These are phyloP conservation scores for Seriola rivoliana DNA, from an alignment of 2,113 vertebrate species.

Conservation along the genomic window DNA sequence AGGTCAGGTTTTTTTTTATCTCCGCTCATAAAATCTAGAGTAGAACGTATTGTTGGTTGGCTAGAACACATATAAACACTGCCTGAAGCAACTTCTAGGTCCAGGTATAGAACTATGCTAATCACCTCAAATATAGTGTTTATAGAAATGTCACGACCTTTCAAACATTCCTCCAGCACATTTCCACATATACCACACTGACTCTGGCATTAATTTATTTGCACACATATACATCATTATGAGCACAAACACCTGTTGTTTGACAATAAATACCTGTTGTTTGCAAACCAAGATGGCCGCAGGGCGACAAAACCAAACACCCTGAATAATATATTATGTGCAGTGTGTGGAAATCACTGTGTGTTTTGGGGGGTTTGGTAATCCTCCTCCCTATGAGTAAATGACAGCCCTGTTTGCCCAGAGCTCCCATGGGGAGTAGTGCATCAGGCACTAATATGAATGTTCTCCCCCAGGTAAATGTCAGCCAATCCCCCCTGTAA, in stretches of 20 bases:
- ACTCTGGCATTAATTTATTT: constrained; percentile 41
- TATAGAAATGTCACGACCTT: constrained; percentile 55
- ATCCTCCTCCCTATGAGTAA: constrained; percentile 79
- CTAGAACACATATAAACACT: not conserved
- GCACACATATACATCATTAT: constrained; percentile 50
- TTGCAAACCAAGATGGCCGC: constrained; percentile 58
- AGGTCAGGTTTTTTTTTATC: not conserved
- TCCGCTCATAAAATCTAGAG: not conserved
- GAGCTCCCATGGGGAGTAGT: constrained; percentile 63
- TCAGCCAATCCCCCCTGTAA: constrained; percentile 76
- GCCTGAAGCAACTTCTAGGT: not conserved
- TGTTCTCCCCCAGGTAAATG: constrained; percentile 83
- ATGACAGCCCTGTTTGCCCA: constrained; percentile 85
- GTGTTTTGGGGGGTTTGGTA: constrained; percentile 72
- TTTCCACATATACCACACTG: constrained; percentile 14
- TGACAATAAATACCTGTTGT: constrained; percentile 58
- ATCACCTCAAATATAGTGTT: constrained; percentile 47
- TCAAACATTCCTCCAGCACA: constrained; percentile 11
- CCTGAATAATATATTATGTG: constrained; percentile 77
- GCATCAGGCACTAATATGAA: constrained; percentile 77
- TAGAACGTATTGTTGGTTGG: not conserved
- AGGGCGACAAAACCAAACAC: constrained; percentile 62
- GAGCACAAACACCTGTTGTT: constrained; percentile 61
- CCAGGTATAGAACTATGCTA: constrained; percentile 38
- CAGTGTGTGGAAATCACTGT: constrained; percentile 64